A percentile compares a stretch with the other conserved stretches of the same genome.
phyloP scores from a whole-genome alignment of 2,888 invertebrate species.

The Tetanocera ferruginea region DNA sequence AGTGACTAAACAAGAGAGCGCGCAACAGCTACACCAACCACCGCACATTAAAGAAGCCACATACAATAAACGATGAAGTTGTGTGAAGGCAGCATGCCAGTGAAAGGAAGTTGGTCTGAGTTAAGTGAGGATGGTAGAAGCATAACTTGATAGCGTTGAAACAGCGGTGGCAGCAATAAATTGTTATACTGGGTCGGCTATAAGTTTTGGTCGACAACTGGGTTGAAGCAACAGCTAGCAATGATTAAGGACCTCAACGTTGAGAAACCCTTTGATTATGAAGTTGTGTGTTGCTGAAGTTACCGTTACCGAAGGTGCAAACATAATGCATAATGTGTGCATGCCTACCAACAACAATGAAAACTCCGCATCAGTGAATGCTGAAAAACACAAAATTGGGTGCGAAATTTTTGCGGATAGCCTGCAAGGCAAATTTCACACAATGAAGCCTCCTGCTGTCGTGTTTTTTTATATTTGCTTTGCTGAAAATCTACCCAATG shows the following conservation, averaged over 20 bases:
- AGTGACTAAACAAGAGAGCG: background rate
- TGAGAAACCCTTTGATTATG: constrained; percentile 10
- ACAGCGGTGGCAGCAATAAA: background rate
- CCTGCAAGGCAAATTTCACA: constrained; percentile 17
- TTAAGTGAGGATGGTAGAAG: background rate
- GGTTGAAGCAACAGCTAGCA: background rate
- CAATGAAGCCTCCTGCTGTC: background rate
- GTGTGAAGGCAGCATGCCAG: background rate
- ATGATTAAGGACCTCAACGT: constrained; percentile 16
- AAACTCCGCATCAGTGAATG: background rate
- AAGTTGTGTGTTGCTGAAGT: background rate
- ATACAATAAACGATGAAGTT: constrained; percentile 9
- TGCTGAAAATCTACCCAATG: background rate
- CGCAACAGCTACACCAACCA: background rate
- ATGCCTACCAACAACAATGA: background rate
- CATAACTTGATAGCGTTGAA: background rate
- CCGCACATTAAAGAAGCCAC: background rate
- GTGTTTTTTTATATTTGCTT: background rate
- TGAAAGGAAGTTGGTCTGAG: background rate
- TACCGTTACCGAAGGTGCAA: constrained; percentile 20
- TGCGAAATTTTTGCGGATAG: constrained; percentile 26
- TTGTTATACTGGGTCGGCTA: background rate
- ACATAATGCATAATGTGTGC: background rate
- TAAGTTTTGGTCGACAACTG: background rate
- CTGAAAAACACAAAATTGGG: constrained; percentile 17